Evolutionary conservation across 2,888 invertebrate species (phyloP).

Genomic region (Drosophila kambysellisi): DNA sequence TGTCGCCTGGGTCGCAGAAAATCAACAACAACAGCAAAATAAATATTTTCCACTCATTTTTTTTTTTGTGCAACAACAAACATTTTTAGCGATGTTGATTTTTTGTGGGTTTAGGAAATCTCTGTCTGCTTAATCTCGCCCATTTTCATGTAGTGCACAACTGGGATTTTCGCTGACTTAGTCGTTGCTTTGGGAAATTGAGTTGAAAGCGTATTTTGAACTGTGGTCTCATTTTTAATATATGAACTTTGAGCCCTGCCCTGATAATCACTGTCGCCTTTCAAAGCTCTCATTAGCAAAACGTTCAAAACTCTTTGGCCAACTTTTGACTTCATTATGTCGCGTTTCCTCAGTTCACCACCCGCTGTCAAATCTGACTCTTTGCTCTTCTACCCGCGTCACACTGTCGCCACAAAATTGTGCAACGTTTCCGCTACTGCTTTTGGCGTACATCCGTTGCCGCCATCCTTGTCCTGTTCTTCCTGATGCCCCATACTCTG

Average conservation of each 20-base stretch:
- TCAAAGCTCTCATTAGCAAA: constrained; percentile 74
- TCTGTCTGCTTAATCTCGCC: not conserved
- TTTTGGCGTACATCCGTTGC: constrained; percentile 76
- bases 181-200: not conserved
- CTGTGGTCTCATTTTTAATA: constrained; percentile 12
- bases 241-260: constrained; percentile 35
- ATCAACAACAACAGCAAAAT: constrained; percentile 49
- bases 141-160: not conserved
- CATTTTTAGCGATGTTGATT: constrained; percentile 26
- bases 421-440: constrained; percentile 75
- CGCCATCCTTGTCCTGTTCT: constrained; percentile 55
- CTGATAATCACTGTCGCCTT: constrained; percentile 72
- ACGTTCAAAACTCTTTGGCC: constrained; percentile 73
- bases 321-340: constrained; percentile 79
- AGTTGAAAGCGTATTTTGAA: constrained; percentile 28
- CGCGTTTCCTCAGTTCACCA: constrained; percentile 47
- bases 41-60: constrained; percentile 21
- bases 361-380: constrained; percentile 6
- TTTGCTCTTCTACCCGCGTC: constrained; percentile 16
- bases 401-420: constrained; percentile 74
- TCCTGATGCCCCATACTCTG: constrained; percentile 39
- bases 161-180: not conserved
- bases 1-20: constrained; percentile 64
- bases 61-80: constrained; percentile 3
- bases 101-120: not conserved